Evolutionary conservation across 2,888 invertebrate genomes (phyloP).

Genomic region (Adelphocoris suturalis): DNA sequence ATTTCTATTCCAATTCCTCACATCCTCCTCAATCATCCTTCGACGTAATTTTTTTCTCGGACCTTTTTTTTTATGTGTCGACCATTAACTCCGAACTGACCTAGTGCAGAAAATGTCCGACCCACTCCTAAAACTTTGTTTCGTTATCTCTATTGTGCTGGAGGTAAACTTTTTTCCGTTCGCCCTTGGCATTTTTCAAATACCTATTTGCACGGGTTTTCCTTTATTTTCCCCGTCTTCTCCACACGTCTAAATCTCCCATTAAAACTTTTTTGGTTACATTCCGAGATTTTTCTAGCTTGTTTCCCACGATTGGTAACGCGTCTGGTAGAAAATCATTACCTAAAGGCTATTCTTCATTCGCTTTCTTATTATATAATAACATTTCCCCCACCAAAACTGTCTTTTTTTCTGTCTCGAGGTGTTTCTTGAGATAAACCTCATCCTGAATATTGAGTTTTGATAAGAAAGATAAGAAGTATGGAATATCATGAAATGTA

Average conservation of each 20-base stretch:
- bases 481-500: background rate
- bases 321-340: conserved; percentile 26
- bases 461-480: conserved; percentile 19
- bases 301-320: background rate
- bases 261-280: too few species aligned
- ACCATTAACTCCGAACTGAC: conserved; percentile 70
- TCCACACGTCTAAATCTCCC: background rate
- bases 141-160: conserved; percentile 65
- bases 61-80: conserved; percentile 51
- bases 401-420: background rate
- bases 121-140: conserved; percentile 69
- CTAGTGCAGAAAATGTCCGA: conserved; percentile 71
- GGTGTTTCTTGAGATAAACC: background rate
- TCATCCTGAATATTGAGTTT: background rate
- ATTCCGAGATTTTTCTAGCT: background rate
- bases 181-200: conserved; percentile 63
- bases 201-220: conserved; percentile 35
- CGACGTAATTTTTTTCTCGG: background rate
- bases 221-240: background rate
- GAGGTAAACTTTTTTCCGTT: conserved; percentile 50
- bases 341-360: background rate
- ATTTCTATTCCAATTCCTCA: background rate
- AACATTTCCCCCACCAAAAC: background rate
- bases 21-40: background rate
- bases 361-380: background rate